phyloP scores from a whole-genome alignment of 2,888 invertebrate species.

The Ophioninae sp. region DNA sequence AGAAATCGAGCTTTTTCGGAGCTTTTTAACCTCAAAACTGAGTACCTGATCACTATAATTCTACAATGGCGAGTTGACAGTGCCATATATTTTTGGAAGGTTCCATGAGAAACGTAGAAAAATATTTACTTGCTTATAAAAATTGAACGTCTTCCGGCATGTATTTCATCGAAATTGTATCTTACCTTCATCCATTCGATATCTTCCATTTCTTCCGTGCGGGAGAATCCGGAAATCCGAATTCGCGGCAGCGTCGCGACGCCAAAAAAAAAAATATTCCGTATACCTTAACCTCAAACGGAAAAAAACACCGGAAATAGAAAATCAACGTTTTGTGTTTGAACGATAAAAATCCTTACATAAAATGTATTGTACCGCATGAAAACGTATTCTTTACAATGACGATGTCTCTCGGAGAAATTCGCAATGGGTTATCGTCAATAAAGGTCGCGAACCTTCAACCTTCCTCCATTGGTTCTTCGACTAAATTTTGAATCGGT shows the following conservation, averaged over 20 bases:
- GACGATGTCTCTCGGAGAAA: background rate
- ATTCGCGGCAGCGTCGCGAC: background rate
- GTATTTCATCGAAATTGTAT: background rate
- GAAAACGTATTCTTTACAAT: slow-evolving; percentile 38
- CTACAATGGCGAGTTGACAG: background rate
- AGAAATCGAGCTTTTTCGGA: background rate
- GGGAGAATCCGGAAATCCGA: background rate
- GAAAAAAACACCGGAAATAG: slow-evolving; percentile 28
- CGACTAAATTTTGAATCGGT: slow-evolving; percentile 74
- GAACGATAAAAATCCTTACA: slow-evolving; percentile 27
- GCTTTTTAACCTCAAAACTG: background rate
- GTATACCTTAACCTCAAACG: background rate
- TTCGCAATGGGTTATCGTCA: background rate
- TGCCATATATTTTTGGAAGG: background rate
- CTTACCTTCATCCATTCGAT: too few species aligned
- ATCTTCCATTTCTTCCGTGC: too few species aligned
- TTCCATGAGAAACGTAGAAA: background rate
- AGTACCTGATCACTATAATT: background rate
- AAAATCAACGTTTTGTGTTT: slow-evolving; percentile 20
- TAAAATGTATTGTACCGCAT: slow-evolving; percentile 26
- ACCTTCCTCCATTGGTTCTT: slow-evolving; percentile 72
- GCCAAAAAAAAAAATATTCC: background rate
- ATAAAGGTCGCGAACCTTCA: slow-evolving; percentile 16
- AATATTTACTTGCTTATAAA: background rate
- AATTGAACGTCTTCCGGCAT: background rate